Evolutionary conservation across 2,113 vertebrate species (phyloP).

Genomic region (Rhodinocichla rosea): DNA sequence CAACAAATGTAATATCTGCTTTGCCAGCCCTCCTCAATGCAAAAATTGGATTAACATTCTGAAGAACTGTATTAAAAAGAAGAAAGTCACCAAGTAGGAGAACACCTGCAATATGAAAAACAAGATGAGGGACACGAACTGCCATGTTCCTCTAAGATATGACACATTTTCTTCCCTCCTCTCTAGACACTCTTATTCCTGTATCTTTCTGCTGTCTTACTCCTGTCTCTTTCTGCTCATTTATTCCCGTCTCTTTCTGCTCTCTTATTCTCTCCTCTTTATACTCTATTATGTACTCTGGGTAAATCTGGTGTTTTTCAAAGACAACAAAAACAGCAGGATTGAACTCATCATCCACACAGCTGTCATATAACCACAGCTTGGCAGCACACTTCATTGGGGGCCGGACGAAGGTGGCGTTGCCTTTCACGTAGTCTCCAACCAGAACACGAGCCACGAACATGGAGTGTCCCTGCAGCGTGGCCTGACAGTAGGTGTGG

Average conservation of each 20-base stretch:
- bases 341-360: constrained; percentile 63
- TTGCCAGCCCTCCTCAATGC: not conserved
- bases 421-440: constrained; percentile 65
- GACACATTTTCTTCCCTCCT: not conserved
- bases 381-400: not conserved
- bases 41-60: not conserved
- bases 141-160: not conserved
- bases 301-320: constrained; percentile 66
- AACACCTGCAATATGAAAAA: not conserved
- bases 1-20: not conserved
- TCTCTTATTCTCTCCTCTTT: not conserved
- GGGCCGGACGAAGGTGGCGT: constrained; percentile 39
- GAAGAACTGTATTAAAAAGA: not conserved
- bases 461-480: constrained; percentile 37
- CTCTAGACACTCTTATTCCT: not conserved
- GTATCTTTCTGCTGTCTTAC: too few relatives aligned
- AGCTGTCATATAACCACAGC: constrained; percentile 77
- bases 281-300: constrained; percentile 74
- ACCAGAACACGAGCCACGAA: constrained; percentile 78
- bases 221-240: too few relatives aligned
- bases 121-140: not conserved
- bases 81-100: not conserved
- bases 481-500: constrained; percentile 39
- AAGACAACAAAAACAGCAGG: constrained; percentile 63
- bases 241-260: too few relatives aligned